phyloP scores from a whole-genome alignment of 64 coral and sea anemone genomes.

The Acropora yongei region DNA sequence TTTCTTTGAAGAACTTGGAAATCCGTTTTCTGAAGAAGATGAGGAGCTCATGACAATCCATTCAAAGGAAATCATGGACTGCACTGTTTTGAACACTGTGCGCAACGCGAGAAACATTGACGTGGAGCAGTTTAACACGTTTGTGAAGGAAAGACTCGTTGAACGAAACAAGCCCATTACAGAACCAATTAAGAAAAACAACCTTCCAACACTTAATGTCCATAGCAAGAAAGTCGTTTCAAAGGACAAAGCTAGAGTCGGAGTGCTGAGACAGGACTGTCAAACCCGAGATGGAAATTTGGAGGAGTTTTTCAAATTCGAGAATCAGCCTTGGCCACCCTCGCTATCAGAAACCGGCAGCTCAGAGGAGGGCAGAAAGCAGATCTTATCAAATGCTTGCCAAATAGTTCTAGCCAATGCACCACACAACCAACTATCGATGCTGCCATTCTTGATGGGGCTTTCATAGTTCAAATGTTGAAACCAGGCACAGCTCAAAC shows the following conservation, averaged over 20 bases:
- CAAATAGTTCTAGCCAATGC: constrained; percentile 11
- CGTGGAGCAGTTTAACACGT: background rate
- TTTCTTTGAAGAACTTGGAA: constrained; percentile 23
- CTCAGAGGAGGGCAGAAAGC: constrained; percentile 64
- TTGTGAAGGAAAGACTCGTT: constrained; percentile 10
- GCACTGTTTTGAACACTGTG: background rate
- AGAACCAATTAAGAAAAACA: constrained; percentile 32
- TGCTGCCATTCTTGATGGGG: constrained; percentile 56
- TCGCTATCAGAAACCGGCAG: constrained; percentile 45
- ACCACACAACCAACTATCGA: constrained; percentile 23
- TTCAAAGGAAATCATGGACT: constrained; percentile 35
- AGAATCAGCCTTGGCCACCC: constrained; percentile 62
- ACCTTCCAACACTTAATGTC: background rate
- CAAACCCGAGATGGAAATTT: constrained; percentile 21
- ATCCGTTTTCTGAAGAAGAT: background rate
- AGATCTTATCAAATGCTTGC: constrained; percentile 52
- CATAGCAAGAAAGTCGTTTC: constrained; percentile 3
- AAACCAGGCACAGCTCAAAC: constrained; percentile 44
- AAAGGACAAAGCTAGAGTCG: constrained; percentile 13
- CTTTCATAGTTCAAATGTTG: constrained; percentile 56
- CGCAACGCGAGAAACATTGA: background rate
- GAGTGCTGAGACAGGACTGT: constrained; percentile 36
- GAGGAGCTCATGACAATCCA: constrained; percentile 26
- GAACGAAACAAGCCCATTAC: constrained; percentile 20
- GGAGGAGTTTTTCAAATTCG: constrained; percentile 20